Conservation (phyloP, 2,797 vertebrate genomes). For the Bucorvus abyssinicus region DNA sequence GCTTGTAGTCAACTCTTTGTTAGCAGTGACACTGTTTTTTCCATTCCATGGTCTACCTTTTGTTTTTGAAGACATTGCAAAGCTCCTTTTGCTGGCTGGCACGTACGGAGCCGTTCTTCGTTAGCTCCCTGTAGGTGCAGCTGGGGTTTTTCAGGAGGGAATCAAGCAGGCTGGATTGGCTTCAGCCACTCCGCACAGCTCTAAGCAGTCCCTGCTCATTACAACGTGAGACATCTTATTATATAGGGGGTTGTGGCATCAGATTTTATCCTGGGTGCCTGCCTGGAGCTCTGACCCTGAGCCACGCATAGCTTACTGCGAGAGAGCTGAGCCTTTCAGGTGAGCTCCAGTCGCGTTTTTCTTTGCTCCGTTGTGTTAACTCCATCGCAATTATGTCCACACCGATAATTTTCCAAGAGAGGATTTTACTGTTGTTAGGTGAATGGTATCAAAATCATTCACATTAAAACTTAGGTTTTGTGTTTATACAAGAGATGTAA, state of each 20-base stretch:
- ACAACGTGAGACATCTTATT: background rate
- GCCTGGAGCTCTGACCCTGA: background rate
- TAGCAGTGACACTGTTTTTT: background rate
- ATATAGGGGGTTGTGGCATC: background rate
- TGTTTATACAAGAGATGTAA: background rate
- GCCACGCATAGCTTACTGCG: background rate
- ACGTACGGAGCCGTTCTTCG: background rate
- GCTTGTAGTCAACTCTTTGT: background rate
- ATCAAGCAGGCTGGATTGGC: background rate
- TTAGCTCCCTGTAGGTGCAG: background rate
- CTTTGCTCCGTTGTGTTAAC: background rate
- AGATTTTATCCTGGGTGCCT: background rate
- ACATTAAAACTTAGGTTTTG: rapidly evolving
- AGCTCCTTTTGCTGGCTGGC: background rate
- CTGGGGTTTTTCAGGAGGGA: background rate
- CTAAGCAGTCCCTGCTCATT: background rate
- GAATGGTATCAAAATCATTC: background rate
- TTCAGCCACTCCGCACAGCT: background rate
- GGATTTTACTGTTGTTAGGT: background rate
- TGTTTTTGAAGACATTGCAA: background rate
- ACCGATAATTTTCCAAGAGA: background rate
- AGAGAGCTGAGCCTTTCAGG: background rate
- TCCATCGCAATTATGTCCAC: background rate
- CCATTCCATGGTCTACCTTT: background rate
- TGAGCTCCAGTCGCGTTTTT: background rate